Percentiles rank a stretch among this genome's conserved stretches.
phyloP scores from a whole-genome alignment of 2,113 vertebrate genomes.

The Pheucticus melanocephalus region DNA sequence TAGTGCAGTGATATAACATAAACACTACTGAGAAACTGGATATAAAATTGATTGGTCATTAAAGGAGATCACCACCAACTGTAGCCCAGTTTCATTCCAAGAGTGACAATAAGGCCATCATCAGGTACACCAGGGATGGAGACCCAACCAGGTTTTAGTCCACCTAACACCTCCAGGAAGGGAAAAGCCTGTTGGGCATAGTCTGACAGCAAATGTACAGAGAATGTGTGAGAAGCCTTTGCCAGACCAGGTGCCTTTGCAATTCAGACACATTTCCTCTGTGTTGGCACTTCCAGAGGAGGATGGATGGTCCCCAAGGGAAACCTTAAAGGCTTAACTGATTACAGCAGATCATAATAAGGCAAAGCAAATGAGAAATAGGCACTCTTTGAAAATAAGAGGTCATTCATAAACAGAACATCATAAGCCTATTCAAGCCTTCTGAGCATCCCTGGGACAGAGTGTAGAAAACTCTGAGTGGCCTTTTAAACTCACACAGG shows the following conservation, averaged over 20 bases:
- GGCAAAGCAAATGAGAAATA: neutral
- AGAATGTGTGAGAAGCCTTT: neutral
- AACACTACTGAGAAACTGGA: neutral
- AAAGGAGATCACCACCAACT: neutral
- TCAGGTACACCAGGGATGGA: neutral
- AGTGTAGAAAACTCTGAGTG: neutral
- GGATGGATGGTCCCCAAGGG: neutral
- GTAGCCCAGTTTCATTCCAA: neutral
- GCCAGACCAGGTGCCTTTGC: neutral
- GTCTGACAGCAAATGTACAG: neutral
- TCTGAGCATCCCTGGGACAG: neutral
- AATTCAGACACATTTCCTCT: neutral
- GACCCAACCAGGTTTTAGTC: neutral
- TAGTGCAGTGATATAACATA: neutral
- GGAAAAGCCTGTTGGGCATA: neutral
- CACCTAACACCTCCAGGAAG: neutral
- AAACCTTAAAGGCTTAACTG: neutral
- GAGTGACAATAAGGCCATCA: neutral
- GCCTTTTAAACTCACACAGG: neutral
- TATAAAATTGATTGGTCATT: neutral
- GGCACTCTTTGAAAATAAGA: neutral
- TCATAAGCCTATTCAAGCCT: neutral
- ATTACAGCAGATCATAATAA: neutral
- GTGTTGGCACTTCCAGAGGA: neutral
- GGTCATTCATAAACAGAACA: neutral